Evolutionary conservation across 2,888 invertebrate species (phyloP).

Genomic region (Suillia variegata): DNA sequence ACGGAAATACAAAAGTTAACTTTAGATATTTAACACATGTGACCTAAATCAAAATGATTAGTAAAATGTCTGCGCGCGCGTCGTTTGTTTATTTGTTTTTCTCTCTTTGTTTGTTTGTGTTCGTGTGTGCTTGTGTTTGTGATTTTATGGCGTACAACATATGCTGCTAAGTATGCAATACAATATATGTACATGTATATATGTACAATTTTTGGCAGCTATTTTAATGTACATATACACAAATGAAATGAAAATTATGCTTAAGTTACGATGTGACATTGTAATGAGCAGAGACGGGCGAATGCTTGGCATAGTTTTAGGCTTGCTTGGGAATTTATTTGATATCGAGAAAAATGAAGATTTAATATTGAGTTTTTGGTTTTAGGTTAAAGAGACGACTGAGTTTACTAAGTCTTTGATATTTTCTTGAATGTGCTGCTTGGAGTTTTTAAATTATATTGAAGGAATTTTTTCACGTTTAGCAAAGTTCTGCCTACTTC

Average conservation of each 20-base stretch:
- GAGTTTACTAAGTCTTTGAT: too few species aligned
- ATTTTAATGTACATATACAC: conserved; percentile 4
- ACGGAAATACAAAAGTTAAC: neutral
- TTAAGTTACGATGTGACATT: neutral
- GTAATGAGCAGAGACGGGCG: too few species aligned
- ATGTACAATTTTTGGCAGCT: conserved; percentile 19
- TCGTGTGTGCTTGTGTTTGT: neutral
- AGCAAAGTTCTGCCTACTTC: too few species aligned
- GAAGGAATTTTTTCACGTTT: too few species aligned
- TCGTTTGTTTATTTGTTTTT: too few species aligned
- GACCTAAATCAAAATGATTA: conserved; percentile 19
- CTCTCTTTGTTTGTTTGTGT: neutral
- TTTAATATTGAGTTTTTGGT: too few species aligned
- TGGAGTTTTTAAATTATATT: too few species aligned
- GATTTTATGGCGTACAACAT: conserved; percentile 8
- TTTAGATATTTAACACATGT: conserved; percentile 8
- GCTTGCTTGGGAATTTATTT: neutral
- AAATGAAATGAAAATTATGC: neutral
- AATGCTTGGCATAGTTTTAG: neutral
- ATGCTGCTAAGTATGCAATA: conserved; percentile 18
- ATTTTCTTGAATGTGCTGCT: too few species aligned
- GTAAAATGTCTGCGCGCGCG: neutral
- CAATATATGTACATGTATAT: too few species aligned
- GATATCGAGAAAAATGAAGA: too few species aligned
- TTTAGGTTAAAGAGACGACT: too few species aligned